Evolutionary conservation across 2,888 invertebrate species (phyloP), one percentile per base, ranked within the genome.

Genomic region (Drosophila neotestacea): DNA sequence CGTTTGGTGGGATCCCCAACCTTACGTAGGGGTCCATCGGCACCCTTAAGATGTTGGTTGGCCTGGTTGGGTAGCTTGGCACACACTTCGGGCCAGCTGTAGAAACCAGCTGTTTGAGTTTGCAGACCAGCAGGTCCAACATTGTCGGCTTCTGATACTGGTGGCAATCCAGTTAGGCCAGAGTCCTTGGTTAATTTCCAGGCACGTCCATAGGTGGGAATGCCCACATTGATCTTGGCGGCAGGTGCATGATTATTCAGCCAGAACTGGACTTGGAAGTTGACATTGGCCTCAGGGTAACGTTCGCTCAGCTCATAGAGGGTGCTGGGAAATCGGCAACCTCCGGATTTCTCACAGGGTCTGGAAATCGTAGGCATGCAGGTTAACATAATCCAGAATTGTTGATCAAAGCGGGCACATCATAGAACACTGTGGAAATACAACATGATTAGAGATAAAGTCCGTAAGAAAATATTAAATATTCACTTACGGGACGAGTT

Each of bases 51-150:
- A 92, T 94, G 94, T 66, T 91, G 90, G 55, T 94, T 94, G 70
- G 94, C 94, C 3, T 66, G 76, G 42, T 74, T 71, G 16, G 95
- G 95, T 50, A 96, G 93, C 89, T 96, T 95, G 13, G 95, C 94
- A 91, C 97, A 97, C 0, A 96, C 94, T 92, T 97, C 97, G 0
- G 96, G 95, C 93, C 96, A 97, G 78, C 96, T 96, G 62, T 96
- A 92, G 4, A 96, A 78, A 51, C 97, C 97, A 4, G 95, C 94
- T 5, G 91, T 94, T 81, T 94, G 94, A 2, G 96, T 96, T 92
- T 96, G 95, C 0, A 95, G 94, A 30, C 97, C 97, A 92, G 89
- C 94, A 65, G 94, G 94, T 0, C 95, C 96, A 13, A 96, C 94
- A 0, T 96, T 96, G 44, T 96, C 95, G 6, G 95, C 92, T 1